Base-by-base conservation (phyloP, 2,888 invertebrate species). In the Teleiodes luculella region DNA sequence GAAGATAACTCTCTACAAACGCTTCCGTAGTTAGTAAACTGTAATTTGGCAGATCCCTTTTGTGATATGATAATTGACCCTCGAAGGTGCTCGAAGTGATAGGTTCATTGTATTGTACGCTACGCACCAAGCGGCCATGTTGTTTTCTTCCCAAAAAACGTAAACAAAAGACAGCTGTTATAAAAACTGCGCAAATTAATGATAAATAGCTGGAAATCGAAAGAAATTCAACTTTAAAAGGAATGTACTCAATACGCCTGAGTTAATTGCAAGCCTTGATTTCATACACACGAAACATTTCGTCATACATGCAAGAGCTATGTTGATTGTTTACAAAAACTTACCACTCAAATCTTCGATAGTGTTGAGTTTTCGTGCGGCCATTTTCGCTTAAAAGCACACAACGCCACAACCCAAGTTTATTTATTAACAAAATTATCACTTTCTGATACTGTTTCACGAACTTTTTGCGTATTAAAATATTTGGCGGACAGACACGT, bases 271-370 rank as follows among this genome's bases (percentile, higher is more conserved):
- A 58, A 65, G 66, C 67, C 65, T 67, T 66, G 65, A 65, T 64
- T 60, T 64, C 64, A 76, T 24, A 24, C 52, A 57, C 63, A 70
- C 70, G 65, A 64, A 68, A 59, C 63, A 49, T 76, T 77, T 77
- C 73, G 66, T 70, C 73, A 76, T 70, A 69, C 69, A 70, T 72
- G 74, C 71, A 68, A 66, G 66, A 64, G 64, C 59, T 64, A 62
- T 65, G 28, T 73, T 81, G 78, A 80, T 80, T 83, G 80, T 80
- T 72, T 80, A 78, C 67, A 52, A 56, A 57, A 58, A 78, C 88
- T 88, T 65, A 90, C 89, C 89, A 70, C 88, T 88, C 51, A 90
- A 64, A 73, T 89, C 89, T 74, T 90, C 90, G 65, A 87, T 76
- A 53, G 87, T 89, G 63, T 88, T 89, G 68, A 89, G 74, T 67